Evolutionary conservation across 2,797 vertebrate genomes (phyloP).

Genomic region (Megaceryle alcyon): DNA sequence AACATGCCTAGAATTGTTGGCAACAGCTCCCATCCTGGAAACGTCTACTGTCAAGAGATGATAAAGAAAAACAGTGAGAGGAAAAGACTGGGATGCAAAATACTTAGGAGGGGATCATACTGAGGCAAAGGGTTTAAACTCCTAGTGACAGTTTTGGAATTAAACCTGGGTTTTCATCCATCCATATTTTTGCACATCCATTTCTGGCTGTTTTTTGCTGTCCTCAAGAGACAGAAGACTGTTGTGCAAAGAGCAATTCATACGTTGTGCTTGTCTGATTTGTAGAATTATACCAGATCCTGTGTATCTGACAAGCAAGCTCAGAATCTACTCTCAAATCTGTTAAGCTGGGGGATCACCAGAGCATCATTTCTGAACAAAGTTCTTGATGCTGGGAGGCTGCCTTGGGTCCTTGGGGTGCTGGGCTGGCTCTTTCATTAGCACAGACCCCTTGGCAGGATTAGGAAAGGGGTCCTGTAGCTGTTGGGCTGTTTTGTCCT

Average conservation of each 20-base stretch:
- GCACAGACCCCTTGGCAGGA: neutral
- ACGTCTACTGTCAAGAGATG: neutral
- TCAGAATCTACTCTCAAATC: neutral
- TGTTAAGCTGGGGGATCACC: neutral
- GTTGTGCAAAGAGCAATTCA: neutral
- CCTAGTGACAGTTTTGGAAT: neutral
- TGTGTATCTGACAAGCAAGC: neutral
- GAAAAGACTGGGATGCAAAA: neutral
- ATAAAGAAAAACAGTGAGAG: neutral
- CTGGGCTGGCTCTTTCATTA: neutral
- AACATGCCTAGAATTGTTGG: neutral
- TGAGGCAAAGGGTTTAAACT: neutral
- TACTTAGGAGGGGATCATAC: neutral
- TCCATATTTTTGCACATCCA: neutral
- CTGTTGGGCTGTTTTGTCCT: neutral
- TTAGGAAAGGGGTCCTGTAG: neutral
- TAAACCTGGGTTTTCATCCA: neutral
- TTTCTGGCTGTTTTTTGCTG: neutral
- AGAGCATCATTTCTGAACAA: neutral
- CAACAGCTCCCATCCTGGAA: neutral
- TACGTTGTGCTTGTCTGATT: neutral
- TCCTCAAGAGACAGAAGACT: neutral
- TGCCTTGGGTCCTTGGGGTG: neutral
- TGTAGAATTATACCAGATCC: neutral
- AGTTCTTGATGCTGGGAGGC: neutral